phyloP scores from a whole-genome alignment of 2,113 vertebrate species.

The Hippocampus mohnikei region DNA sequence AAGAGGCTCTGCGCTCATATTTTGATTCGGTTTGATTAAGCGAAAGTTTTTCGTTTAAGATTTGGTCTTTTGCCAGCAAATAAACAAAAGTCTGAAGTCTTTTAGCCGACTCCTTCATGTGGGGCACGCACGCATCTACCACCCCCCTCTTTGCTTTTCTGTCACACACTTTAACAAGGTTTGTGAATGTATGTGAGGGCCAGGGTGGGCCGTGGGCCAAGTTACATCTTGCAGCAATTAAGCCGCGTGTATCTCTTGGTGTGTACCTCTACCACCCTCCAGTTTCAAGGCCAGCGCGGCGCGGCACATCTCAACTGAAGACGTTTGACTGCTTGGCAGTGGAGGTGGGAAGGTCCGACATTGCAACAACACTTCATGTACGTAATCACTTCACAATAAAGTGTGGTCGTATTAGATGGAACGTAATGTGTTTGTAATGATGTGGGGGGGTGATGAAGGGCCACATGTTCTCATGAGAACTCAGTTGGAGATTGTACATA shows the following conservation, averaged over 20 bases:
- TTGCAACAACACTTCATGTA: slow-evolving; percentile 48
- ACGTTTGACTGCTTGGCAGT: slow-evolving; percentile 50
- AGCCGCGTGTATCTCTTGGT: slow-evolving; percentile 63
- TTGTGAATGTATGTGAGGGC: slow-evolving; percentile 52
- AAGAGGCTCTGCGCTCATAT: slow-evolving; percentile 23
- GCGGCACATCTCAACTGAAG: slow-evolving; percentile 44
- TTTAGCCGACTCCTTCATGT: neutral
- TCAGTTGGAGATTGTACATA: neutral
- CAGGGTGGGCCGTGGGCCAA: slow-evolving; percentile 60
- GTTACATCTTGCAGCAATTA: slow-evolving; percentile 76
- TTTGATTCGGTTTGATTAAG: slow-evolving; percentile 36
- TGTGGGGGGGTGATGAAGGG: slow-evolving; percentile 1
- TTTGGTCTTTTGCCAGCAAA: slow-evolving; percentile 39
- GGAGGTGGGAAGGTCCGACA: slow-evolving; percentile 22
- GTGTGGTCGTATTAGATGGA: slow-evolving; percentile 41
- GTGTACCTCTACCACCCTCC: slow-evolving; percentile 52
- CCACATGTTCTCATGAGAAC: neutral
- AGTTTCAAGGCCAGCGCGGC: slow-evolving; percentile 63
- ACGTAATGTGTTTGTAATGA: slow-evolving; percentile 33
- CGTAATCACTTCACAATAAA: slow-evolving; percentile 42
- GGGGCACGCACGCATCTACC: neutral
- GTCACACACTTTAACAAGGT: slow-evolving; percentile 24
- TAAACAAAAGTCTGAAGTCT: slow-evolving; percentile 32
- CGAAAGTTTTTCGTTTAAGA: slow-evolving; percentile 29
- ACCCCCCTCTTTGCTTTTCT: slow-evolving; percentile 7